phyloP scores from a whole-genome alignment of 1,140 invertebrate genomes.

The Sipha flava region DNA sequence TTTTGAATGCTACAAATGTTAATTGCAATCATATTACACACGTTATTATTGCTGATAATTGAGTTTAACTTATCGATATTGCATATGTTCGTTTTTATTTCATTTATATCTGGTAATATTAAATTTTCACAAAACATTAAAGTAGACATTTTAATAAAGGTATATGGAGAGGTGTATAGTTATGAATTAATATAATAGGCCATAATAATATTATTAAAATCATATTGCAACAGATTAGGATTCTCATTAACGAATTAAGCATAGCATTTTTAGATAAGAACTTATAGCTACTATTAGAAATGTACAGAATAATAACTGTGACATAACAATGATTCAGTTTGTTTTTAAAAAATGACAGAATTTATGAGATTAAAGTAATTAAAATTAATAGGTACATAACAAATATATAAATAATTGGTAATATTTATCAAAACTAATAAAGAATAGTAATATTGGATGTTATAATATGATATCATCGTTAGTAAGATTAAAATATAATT shows the following conservation, averaged over 20 bases:
- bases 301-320: not conserved
- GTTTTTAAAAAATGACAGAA: not conserved
- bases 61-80: not conserved
- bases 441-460: not conserved
- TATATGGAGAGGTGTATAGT: not conserved
- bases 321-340: not conserved
- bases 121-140: not conserved
- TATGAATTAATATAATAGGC: not conserved
- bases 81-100: not conserved
- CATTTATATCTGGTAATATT: not conserved
- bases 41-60: not conserved
- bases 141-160: not conserved
- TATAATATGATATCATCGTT: not conserved
- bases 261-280: not conserved
- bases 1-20: not conserved
- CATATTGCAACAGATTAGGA: not conserved
- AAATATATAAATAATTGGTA: not conserved
- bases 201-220: not conserved
- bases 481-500: not conserved
- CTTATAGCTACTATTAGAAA: not conserved
- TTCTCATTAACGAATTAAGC: not conserved
- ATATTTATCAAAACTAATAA: not conserved
- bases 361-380: not conserved
- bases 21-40: not conserved
- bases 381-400: not conserved